Evolutionary conservation across 1,140 invertebrate genomes (phyloP), one percentile per base, ranked within the genome.

Genomic region (Drosophila micromelanica): DNA sequence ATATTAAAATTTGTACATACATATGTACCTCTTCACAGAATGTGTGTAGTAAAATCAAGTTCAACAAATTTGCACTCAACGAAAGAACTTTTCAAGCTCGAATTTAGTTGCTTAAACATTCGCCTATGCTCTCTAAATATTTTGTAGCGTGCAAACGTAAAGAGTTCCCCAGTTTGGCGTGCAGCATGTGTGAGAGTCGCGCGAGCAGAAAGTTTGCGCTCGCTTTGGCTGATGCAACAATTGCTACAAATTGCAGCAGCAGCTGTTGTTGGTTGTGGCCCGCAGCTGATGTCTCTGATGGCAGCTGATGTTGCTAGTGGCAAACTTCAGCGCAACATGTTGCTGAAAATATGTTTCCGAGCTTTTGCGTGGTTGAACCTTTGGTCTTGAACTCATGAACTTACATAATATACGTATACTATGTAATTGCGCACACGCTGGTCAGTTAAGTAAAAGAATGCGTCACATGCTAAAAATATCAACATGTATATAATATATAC

Each of bases 141-240:
- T 12, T 7, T 57, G 52, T 57, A 65, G 52, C 0, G 49, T 45
- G 49, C 65, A 35, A 4, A 3, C 32, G 8, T 0, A 35, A 51
- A 8, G 12, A 57, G 9, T 17, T 9, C 17, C 17, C 5, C 13
- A 52, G 9, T 55, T 74, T 60, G 38, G 51, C 43, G 9, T 46
- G 57, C 68, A 65, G 69, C 65, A 67, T 65, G 56, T 55, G 73
- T 67, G 69, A 67, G 64, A 68, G 63, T 27, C 27, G 32, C 32
- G 64, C 23, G 23, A 27, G 27, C 6, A 35, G 30, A 45, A 9
- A 32, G 55, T 12, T 45, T 20, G 2, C 13, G 43, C 69, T 51
- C 56, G 37, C 43, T 69, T 70, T 89, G 85, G 84, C 78, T 87
- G 84, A 87, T 87, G 84, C 84, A 87, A 87, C 73, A 90, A 61